Conservation (phyloP, 2,113 vertebrate species). For the Platysternon megacephalum region DNA sequence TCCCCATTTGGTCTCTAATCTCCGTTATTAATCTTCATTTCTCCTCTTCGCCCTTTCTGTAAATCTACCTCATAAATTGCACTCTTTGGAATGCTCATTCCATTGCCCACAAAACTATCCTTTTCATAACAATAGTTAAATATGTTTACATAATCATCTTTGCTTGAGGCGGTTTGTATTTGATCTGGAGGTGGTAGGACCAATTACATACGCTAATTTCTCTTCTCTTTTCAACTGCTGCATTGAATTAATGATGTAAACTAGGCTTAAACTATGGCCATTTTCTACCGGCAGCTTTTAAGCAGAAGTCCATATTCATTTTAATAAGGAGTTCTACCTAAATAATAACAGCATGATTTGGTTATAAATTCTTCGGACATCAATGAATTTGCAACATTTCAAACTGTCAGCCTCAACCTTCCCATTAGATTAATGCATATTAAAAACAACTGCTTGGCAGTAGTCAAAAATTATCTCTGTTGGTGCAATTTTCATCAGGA, state of each 20-base stretch:
- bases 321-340: neutral
- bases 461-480: neutral
- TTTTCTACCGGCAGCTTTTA: neutral
- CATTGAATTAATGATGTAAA: neutral
- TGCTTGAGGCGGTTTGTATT: neutral
- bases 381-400: neutral
- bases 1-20: neutral
- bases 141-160: neutral
- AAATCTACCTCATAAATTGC: neutral
- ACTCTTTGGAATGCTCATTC: neutral
- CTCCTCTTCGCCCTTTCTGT: neutral
- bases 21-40: neutral
- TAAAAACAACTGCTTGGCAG: neutral
- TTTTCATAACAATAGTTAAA: neutral
- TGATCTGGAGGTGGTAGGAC: neutral
- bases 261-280: rapidly evolving
- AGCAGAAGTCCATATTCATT: neutral
- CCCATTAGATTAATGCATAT: neutral
- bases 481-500: conserved; percentile 8
- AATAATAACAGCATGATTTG: neutral
- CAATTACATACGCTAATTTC: neutral
- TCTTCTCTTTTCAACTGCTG: neutral
- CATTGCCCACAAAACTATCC: neutral
- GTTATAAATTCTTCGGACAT: neutral
- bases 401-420: neutral